Evolutionary conservation across 1,140 invertebrate genomes (phyloP).

Genomic region (Bombus confusus): DNA sequence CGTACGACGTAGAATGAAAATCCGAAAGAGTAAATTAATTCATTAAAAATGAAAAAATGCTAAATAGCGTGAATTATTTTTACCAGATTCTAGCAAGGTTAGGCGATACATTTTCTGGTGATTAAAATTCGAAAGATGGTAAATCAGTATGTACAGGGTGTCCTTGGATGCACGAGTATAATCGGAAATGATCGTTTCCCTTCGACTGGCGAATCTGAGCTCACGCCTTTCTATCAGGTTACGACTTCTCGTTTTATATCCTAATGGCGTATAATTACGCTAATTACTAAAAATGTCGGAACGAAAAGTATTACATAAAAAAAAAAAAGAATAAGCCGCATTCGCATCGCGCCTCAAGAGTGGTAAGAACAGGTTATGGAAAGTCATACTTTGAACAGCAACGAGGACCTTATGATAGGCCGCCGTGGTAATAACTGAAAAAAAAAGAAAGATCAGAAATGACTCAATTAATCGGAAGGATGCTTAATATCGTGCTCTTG

Average conservation of each 20-base stretch:
- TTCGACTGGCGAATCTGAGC: too few species aligned
- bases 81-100: too few species aligned
- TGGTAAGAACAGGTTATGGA: constrained; percentile 39
- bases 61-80: too few species aligned
- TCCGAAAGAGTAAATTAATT: not conserved
- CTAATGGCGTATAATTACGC: constrained; percentile 23
- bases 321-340: not conserved
- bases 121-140: too few species aligned
- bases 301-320: constrained; percentile 22
- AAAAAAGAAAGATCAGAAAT: constrained; percentile 7
- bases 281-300: constrained; percentile 32
- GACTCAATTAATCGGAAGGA: constrained; percentile 20
- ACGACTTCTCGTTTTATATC: not conserved
- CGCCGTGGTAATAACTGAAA: not conserved
- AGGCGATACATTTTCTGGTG: too few species aligned
- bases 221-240: not conserved
- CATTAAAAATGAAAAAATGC: too few species aligned
- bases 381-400: constrained; percentile 31
- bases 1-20: too few species aligned
- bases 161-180: not conserved
- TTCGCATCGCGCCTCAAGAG: constrained; percentile 1
- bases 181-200: not conserved
- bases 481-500: not conserved
- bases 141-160: too few species aligned
- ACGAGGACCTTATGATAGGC: constrained; percentile 15